A percentile compares a stretch with the other conserved stretches of the same genome.
Conservation (phyloP, 2,113 vertebrate species). For the Cettia cetti region DNA sequence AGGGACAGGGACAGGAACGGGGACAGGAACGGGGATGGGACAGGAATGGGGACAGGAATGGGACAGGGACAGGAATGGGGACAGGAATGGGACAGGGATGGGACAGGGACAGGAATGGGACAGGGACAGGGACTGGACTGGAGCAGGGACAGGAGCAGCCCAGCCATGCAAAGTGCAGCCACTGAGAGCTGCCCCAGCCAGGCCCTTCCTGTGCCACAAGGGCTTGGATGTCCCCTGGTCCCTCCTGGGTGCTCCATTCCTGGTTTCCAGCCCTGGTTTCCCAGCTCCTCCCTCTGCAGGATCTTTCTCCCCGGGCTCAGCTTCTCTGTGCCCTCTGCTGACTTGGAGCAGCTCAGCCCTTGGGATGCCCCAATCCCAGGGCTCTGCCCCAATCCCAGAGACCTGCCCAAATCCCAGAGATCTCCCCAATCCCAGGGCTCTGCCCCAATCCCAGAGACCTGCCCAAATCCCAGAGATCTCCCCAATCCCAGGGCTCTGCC, state of each 20-base stretch:
- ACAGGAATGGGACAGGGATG: too few species aligned
- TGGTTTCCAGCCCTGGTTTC: rapidly evolving
- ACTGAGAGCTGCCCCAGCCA: background rate
- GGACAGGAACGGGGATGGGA: background rate
- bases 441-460: too few species aligned
- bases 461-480: too few species aligned
- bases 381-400: too few species aligned
- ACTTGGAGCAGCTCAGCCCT: background rate
- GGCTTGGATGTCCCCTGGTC: background rate
- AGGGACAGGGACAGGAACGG: background rate
- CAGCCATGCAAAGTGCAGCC: background rate
- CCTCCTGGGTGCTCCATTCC: background rate
- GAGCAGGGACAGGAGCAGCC: background rate
- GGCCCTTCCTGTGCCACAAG: background rate
- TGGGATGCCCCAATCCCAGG: background rate
- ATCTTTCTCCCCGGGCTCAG: background rate
- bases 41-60: background rate
- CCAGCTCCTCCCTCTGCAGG: background rate
- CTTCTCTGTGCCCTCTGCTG: background rate
- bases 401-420: too few species aligned
- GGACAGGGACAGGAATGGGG: background rate
- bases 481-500: too few species aligned
- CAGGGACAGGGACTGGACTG: background rate
- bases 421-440: too few species aligned
- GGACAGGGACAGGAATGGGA: too few species aligned